phyloP scores from a whole-genome alignment of 2,113 vertebrate species.

The Peromyscus maniculatus region DNA sequence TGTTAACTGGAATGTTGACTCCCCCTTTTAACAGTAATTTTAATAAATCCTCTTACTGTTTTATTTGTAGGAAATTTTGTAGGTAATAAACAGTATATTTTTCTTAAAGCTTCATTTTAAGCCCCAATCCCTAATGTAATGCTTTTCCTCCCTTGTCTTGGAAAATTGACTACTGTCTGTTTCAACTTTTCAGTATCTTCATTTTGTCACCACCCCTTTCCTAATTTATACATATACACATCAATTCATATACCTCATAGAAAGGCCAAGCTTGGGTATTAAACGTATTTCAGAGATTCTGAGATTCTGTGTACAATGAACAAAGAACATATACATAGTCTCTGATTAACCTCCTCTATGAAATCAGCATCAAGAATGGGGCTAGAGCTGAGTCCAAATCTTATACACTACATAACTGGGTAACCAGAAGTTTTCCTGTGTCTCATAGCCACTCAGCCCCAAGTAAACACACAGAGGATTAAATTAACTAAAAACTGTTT shows the following conservation, averaged over 20 bases:
- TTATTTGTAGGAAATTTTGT: background rate
- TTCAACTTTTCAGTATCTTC: background rate
- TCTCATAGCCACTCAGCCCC: too few species aligned
- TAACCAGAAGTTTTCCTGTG: too few species aligned
- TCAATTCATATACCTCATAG: background rate
- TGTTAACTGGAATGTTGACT: background rate
- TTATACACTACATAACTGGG: background rate
- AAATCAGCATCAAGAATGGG: slow-evolving; percentile 24
- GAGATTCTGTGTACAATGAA: background rate
- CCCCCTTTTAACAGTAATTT: background rate
- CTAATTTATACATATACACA: background rate
- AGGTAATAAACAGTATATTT: background rate
- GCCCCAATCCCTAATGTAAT: background rate
- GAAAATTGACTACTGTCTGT: background rate
- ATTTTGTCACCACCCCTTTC: background rate
- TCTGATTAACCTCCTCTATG: slow-evolving; percentile 6
- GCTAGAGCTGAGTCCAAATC: background rate
- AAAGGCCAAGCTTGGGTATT: background rate
- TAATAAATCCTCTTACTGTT: background rate
- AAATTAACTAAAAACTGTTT: too few species aligned
- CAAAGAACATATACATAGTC: background rate
- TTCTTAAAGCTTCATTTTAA: slow-evolving; percentile 9
- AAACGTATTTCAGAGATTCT: background rate
- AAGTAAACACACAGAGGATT: too few species aligned
- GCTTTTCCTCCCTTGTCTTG: background rate